Percentiles rank a stretch among this genome's conserved stretches.
These are phyloP conservation scores for Eublepharis macularius DNA, from an alignment of 2,113 vertebrate genomes.

Conservation along the genomic window DNA sequence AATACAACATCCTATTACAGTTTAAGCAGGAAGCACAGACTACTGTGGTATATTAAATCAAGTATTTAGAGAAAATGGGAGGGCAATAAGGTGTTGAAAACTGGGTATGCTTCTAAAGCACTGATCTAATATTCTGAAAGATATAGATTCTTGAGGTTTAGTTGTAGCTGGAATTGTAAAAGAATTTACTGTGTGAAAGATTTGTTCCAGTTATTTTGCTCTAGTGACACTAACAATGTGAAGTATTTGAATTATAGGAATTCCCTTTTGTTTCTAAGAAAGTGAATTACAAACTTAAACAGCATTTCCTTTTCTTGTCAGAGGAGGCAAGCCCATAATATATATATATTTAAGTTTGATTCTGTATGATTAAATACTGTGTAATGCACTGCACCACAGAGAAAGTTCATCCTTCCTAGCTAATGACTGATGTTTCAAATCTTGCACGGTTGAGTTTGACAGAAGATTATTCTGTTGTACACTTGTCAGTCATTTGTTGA, in stretches of 20 bases:
- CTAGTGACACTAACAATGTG: not conserved
- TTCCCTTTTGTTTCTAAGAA: constrained; percentile 23
- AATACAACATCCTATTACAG: constrained; percentile 2
- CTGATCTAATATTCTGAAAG: not conserved
- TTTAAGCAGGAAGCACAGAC: constrained; percentile 17
- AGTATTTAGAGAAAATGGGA: not conserved
- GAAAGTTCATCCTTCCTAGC: constrained; percentile 19
- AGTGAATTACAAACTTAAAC: not conserved
- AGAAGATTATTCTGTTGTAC: constrained; percentile 75
- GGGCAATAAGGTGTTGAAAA: constrained; percentile 26
- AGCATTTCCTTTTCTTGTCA: not conserved
- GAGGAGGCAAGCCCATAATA: constrained; percentile 13
- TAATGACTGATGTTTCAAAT: constrained; percentile 27
- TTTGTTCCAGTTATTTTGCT: not conserved
- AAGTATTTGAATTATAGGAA: constrained; percentile 19
- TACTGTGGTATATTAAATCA: constrained; percentile 11
- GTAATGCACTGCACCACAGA: constrained; percentile 23
- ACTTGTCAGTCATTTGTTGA: constrained; percentile 80
- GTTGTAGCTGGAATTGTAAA: not conserved
- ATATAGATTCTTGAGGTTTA: not conserved
- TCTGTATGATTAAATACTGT: constrained; percentile 8
- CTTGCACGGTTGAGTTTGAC: not conserved
- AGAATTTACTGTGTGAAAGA: not conserved
- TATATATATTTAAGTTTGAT: constrained; percentile 21
- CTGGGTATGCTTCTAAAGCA: not conserved